Percentiles rank a stretch among this genome's conserved stretches.
Conservation (phyloP, 2,888 invertebrate genomes). For the Epinotia nisella region DNA sequence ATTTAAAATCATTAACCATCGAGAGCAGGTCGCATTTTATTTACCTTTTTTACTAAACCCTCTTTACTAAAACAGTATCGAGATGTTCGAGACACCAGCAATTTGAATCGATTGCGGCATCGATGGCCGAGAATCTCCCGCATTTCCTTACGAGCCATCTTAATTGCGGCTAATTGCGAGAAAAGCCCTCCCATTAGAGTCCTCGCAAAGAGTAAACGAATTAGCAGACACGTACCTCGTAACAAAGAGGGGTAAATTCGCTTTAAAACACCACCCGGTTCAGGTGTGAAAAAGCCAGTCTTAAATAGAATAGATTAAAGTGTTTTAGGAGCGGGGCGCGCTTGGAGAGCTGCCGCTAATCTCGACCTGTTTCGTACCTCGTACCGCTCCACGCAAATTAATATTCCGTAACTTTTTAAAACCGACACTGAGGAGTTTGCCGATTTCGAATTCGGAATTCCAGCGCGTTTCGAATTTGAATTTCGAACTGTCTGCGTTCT, state of each 20-base stretch:
- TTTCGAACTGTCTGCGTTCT: constrained; percentile 54
- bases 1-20: not conserved
- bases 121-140: constrained; percentile 55
- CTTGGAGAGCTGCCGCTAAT: constrained; percentile 49
- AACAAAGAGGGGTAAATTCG: constrained; percentile 75
- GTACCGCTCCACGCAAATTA: constrained; percentile 51
- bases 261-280: constrained; percentile 73
- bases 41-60: constrained; percentile 9
- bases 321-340: constrained; percentile 51
- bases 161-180: constrained; percentile 82
- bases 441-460: constrained; percentile 45
- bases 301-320: constrained; percentile 78
- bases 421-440: constrained; percentile 17
- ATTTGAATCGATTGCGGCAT: constrained; percentile 59
- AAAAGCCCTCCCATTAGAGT: constrained; percentile 77
- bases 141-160: constrained; percentile 72
- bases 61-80: constrained; percentile 47
- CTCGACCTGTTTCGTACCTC: constrained; percentile 45
- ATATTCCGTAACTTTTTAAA: constrained; percentile 42
- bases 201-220: constrained; percentile 79
- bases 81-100: constrained; percentile 53
- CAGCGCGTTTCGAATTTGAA: constrained; percentile 50
- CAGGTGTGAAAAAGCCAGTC: constrained; percentile 78
- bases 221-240: constrained; percentile 76
- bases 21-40: not conserved